Base-by-base conservation (phyloP, 2,888 invertebrate genomes). In the Drosophila nigricruria region DNA sequence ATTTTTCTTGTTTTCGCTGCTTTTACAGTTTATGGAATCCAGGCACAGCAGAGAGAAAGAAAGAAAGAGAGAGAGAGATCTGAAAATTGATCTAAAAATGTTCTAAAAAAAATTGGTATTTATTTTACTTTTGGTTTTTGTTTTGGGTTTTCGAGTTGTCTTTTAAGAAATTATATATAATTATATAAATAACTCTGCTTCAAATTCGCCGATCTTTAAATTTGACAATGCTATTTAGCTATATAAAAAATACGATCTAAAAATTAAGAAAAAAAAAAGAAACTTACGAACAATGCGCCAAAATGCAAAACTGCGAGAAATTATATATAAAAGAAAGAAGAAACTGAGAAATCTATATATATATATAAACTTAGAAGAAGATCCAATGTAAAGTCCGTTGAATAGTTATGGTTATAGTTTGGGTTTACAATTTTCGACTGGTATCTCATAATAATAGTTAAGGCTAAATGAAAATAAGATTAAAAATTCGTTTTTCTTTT, bases 371-470 rank as follows among this genome's bases (percentile, higher is more conserved):
- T 47, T 60, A 43, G 34, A 57, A 45, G 54, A 77, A 36, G 23
- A 36, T 36, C 61, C 45, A 52, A 58, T 42, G 36, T 61, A 77
- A 65, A 74, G 52, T 75, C 78, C 62, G 69, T 77, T 78, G 50
- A 82, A 77, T 76, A 81, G 62, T 79, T 81, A 75, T 70, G 59
- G 40, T 56, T 56, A 61, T 81, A 30, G 47, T 49, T 49, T 70
- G 73, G 62, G 70, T 81, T 82, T 66, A 77, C 63, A 79, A 69
- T 78, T 71, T 80, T 82, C 73, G 83, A 84, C 83, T 84, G 83
- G 83, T 84, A 88, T 76, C 71, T 47, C 47, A 47, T 47, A 47
- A 82, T 84, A 49, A 82, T 87, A 84, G 88, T 86, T 84, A 84
- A 84, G 86, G 83, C 76, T 84, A 88, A 38, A 52, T 16, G 50